Percentiles rank a stretch among this genome's conserved stretches.
These are phyloP conservation scores for Lasioglossum albipes DNA, from an alignment of 1,140 invertebrate species.

Conservation along the genomic window DNA sequence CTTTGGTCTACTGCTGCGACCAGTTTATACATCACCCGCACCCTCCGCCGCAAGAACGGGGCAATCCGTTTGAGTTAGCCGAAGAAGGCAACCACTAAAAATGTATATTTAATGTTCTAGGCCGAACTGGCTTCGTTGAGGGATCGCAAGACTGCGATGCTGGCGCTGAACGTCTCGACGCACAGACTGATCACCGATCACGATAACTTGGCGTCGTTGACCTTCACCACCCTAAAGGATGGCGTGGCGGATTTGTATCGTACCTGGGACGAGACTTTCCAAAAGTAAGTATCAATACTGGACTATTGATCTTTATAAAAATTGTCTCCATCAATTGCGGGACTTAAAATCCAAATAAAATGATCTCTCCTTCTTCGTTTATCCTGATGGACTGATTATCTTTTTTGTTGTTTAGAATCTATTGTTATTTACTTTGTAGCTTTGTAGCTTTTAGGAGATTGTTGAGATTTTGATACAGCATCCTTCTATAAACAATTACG, in stretches of 20 bases:
- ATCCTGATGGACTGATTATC: too few relatives aligned
- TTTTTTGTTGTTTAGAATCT: too few relatives aligned
- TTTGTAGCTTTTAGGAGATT: too few relatives aligned
- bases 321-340: too few relatives aligned
- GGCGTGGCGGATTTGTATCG: constrained; percentile 87
- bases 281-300: constrained; percentile 82
- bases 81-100: constrained; percentile 64
- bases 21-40: constrained; percentile 61
- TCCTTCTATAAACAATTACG: too few relatives aligned
- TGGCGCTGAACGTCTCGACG: constrained; percentile 87
- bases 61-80: constrained; percentile 69
- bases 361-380: too few relatives aligned
- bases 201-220: constrained; percentile 76
- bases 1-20: constrained; percentile 37
- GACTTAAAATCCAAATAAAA: too few relatives aligned
- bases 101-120: constrained; percentile 81
- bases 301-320: background rate
- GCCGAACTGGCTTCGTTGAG: constrained; percentile 84
- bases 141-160: constrained; percentile 86
- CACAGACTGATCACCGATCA: constrained; percentile 85
- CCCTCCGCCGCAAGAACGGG: constrained; percentile 31
- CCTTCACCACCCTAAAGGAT: constrained; percentile 82
- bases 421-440: too few relatives aligned
- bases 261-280: constrained; percentile 88
- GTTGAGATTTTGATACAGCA: too few relatives aligned